Conservation (phyloP, 2,888 invertebrate species). For the Rotaria socialis region DNA sequence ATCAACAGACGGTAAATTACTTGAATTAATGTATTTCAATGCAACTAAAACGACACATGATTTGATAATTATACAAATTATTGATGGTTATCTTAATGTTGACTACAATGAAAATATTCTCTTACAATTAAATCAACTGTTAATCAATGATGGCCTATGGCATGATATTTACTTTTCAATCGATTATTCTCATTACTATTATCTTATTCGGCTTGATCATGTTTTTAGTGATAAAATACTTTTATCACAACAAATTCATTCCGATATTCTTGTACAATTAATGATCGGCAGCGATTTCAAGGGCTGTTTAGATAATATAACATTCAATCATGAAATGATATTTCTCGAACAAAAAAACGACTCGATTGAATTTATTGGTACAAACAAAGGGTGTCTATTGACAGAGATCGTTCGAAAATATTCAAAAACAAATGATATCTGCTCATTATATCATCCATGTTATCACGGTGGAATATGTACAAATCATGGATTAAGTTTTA, state of each 20-base stretch:
- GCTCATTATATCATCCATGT: constrained; percentile 15
- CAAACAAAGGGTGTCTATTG: not conserved
- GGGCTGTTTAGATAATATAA: not conserved
- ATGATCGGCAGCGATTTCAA: not conserved
- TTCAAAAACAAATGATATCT: not conserved
- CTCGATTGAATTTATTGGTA: not conserved
- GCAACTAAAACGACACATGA: too few relatives aligned
- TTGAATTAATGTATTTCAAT: not conserved
- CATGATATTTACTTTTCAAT: constrained; percentile 14
- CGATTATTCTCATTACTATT: not conserved
- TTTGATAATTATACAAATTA: not conserved
- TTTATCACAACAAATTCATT: not conserved
- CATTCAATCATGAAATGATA: not conserved
- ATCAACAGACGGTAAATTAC: not conserved
- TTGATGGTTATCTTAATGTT: not conserved
- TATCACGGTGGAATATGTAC: not conserved
- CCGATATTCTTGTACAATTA: not conserved
- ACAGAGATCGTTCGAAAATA: not conserved
- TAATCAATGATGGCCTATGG: constrained; percentile 11
- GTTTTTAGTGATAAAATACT: not conserved
- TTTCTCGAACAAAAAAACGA: not conserved
- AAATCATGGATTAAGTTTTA: not conserved
- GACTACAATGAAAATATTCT: not conserved
- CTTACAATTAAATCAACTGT: not conserved
- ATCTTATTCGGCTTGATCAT: constrained; percentile 23